Evolutionary conservation across 2,113 vertebrate genomes (phyloP).

Genomic region (Sterrhoptilus dennistouni): DNA sequence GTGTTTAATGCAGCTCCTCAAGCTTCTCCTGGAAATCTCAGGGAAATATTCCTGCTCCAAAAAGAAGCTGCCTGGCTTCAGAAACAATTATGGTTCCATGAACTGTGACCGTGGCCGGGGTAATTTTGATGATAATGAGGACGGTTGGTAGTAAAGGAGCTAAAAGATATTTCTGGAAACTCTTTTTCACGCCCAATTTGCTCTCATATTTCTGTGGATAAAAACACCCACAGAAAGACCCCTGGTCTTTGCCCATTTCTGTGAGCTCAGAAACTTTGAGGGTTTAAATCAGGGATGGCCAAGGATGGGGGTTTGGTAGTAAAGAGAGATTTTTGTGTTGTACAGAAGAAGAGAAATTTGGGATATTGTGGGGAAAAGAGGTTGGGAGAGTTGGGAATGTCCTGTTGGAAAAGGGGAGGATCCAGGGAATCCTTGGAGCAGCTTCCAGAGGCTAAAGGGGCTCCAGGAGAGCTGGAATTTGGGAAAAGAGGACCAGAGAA

Average conservation of each 20-base stretch:
- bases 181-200: constrained; percentile 8
- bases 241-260: not conserved
- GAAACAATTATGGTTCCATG: not conserved
- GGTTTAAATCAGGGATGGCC: not conserved
- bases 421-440: not conserved
- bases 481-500: not conserved
- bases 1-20: not conserved
- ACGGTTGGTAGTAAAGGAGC: not conserved
- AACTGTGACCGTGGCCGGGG: not conserved
- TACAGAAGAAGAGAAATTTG: rapidly evolving
- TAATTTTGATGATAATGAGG: constrained; percentile 17
- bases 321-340: rapidly evolving
- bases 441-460: rapidly evolving
- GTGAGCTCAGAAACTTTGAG: not conserved
- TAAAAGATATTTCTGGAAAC: constrained; percentile 8
- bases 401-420: not conserved
- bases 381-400: not conserved
- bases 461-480: not conserved
- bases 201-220: not conserved
- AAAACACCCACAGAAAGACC: not conserved
- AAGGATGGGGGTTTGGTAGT: not conserved
- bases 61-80: not conserved
- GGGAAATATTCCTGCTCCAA: not conserved
- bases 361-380: rapidly evolving
- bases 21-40: not conserved